Conservation (phyloP, 1,140 invertebrate species). For the Nylanderia fulva region DNA sequence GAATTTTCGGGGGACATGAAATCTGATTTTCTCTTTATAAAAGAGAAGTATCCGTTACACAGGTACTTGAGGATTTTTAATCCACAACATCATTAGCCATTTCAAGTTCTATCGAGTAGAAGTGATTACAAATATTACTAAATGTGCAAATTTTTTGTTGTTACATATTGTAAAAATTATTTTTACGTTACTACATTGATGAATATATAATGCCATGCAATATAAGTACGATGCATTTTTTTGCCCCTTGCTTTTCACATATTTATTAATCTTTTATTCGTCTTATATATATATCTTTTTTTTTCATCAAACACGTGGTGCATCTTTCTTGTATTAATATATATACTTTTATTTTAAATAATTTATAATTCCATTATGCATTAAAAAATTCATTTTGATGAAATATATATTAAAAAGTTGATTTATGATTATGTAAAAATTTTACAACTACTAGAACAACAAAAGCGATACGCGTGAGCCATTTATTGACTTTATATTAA, state of each 20-base stretch:
- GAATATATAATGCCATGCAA: slow-evolving; percentile 57
- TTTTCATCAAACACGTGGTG: neutral
- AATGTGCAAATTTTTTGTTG: slow-evolving; percentile 59
- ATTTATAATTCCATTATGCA: neutral
- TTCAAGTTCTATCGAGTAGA: slow-evolving; percentile 27
- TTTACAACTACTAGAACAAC: too few relatives aligned
- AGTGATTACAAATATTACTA: slow-evolving; percentile 27
- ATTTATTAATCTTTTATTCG: neutral
- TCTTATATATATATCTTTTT: neutral
- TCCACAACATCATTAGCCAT: neutral
- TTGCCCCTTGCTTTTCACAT: neutral
- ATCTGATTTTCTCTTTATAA: neutral
- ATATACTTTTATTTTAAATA: neutral
- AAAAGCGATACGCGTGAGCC: too few relatives aligned
- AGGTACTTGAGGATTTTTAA: slow-evolving; percentile 24
- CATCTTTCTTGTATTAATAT: neutral
- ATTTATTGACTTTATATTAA: too few relatives aligned
- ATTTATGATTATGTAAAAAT: neutral
- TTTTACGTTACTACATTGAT: slow-evolving; percentile 51
- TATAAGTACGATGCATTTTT: slow-evolving; percentile 35
- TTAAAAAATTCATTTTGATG: neutral
- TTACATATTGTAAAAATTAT: slow-evolving; percentile 60
- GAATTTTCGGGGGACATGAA: neutral
- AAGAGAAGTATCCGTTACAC: neutral
- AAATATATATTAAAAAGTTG: neutral